Percentiles rank a stretch among this genome's conserved stretches.
phyloP scores from a whole-genome alignment of 2,113 vertebrate species.

The Asarcornis scutulata region DNA sequence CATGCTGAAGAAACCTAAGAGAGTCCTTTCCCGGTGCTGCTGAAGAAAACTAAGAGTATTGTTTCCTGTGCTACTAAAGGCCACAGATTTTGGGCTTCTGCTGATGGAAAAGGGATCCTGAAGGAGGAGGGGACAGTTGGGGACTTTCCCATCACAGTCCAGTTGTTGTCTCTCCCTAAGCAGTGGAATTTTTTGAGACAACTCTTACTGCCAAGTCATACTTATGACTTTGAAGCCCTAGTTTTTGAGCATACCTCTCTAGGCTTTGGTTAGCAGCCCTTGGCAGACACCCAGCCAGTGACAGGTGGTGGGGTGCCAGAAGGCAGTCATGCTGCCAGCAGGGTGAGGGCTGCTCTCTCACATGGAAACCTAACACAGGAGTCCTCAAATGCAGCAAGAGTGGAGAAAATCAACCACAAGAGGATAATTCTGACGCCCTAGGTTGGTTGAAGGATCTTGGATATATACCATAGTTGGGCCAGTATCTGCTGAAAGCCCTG shows the following conservation, averaged over 20 bases:
- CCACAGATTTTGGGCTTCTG: not conserved
- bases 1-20: not conserved
- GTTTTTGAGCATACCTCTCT: not conserved
- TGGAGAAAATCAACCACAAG: not conserved
- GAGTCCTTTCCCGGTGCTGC: not conserved
- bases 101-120: not conserved
- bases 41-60: too few species aligned
- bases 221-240: not conserved
- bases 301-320: not conserved
- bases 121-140: not conserved
- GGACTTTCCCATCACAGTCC: not conserved
- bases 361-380: not conserved
- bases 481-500: not conserved
- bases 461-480: not conserved
- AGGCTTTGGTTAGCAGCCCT: not conserved
- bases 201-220: not conserved
- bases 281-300: not conserved
- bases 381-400: not conserved
- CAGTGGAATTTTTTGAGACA: not conserved
- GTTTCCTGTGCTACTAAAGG: not conserved
- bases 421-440: not conserved
- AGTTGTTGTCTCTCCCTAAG: not conserved
- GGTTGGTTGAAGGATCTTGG: not conserved
- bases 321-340: not conserved
- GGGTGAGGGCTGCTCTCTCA: fast-evolving